These are phyloP conservation scores for Phylloscopus trochiloides DNA, from an alignment of 2,113 vertebrate genomes.

Conservation along the genomic window DNA sequence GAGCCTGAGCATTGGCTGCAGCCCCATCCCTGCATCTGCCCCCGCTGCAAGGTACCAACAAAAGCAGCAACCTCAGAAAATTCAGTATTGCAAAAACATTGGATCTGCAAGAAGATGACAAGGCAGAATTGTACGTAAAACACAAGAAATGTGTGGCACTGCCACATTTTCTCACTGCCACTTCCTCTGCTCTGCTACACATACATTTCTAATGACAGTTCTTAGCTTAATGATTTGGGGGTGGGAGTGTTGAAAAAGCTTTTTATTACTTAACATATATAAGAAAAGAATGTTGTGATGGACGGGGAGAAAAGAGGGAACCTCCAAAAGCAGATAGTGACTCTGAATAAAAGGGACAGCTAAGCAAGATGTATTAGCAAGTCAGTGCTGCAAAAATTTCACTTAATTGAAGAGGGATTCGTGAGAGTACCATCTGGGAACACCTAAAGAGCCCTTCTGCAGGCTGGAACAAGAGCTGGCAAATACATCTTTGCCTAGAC, in stretches of 20 bases:
- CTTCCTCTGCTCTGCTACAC: not conserved
- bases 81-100: not conserved
- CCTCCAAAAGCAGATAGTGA: not conserved
- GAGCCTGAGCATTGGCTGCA: not conserved
- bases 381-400: not conserved
- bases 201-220: not conserved
- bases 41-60: not conserved
- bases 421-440: not conserved
- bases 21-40: not conserved
- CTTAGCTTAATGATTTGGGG: not conserved
- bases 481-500: not conserved
- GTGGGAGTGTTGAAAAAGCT: not conserved
- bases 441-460: constrained; percentile 31
- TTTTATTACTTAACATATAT: not conserved
- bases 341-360: not conserved
- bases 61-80: not conserved
- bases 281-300: not conserved
- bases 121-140: not conserved
- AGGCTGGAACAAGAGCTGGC: not conserved
- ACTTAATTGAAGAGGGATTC: constrained; percentile 42
- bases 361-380: not conserved
- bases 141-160: not conserved
- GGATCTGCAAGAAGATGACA: not conserved
- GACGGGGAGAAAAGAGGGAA: not conserved
- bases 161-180: not conserved